phyloP scores from a whole-genome alignment of 2,797 vertebrate species.

The Lagodon rhomboides region DNA sequence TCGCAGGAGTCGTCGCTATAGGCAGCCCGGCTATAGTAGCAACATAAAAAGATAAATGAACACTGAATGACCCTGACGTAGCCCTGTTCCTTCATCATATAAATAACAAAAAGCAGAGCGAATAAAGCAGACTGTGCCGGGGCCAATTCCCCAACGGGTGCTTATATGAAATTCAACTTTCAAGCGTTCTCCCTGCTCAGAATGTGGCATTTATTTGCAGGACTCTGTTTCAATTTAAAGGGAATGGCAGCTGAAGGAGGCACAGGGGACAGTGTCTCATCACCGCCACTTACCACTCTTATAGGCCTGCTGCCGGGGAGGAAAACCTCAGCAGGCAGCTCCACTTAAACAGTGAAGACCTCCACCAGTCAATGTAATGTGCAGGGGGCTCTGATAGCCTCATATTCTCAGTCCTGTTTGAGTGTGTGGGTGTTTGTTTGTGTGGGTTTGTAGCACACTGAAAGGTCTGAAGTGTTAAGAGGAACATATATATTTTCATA shows the following conservation, averaged over 20 bases:
- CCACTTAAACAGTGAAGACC: slow-evolving; percentile 83
- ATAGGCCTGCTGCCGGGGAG: slow-evolving; percentile 78
- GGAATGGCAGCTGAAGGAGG: slow-evolving; percentile 92
- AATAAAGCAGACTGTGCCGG: slow-evolving; percentile 84
- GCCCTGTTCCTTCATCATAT: slow-evolving; percentile 90
- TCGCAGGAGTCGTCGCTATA: slow-evolving; percentile 31
- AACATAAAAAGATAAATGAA: slow-evolving; percentile 81
- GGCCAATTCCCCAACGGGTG: slow-evolving; percentile 89
- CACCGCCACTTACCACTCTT: slow-evolving; percentile 85
- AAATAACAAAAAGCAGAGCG: slow-evolving; percentile 89
- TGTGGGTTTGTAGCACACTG: slow-evolving; percentile 19
- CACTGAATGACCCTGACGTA: slow-evolving; percentile 80
- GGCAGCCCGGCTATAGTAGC: slow-evolving; percentile 53
- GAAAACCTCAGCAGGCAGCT: slow-evolving; percentile 80
- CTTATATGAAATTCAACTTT: slow-evolving; percentile 91
- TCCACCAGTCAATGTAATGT: slow-evolving; percentile 84
- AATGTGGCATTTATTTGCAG: slow-evolving; percentile 91
- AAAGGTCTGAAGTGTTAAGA: slow-evolving; percentile 35
- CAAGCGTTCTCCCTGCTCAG: slow-evolving; percentile 80
- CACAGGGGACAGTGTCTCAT: slow-evolving; percentile 90
- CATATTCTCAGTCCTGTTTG: slow-evolving; percentile 67
- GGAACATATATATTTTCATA: slow-evolving; percentile 29
- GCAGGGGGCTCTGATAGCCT: slow-evolving; percentile 71
- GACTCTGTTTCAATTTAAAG: slow-evolving; percentile 92
- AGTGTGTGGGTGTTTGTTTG: slow-evolving; percentile 46